These are phyloP conservation scores for Triplophysa yarkandensis DNA, from an alignment of 2,797 vertebrate species.

Conservation along the genomic window DNA sequence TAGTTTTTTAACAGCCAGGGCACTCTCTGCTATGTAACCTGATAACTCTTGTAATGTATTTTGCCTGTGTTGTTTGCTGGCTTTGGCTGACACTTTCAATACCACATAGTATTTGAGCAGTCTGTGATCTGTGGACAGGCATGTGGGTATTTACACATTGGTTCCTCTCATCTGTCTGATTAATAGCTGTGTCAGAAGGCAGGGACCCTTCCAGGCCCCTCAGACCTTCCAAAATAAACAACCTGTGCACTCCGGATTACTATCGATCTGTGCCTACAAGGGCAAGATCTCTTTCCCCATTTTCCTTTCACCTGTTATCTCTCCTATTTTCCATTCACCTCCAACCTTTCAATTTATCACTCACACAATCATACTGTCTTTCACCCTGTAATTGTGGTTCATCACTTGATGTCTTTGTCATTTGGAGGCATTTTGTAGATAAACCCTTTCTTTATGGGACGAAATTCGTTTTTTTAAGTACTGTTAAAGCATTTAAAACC, in stretches of 20 bases:
- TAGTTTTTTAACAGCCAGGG: no score
- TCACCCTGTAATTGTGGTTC: slow-evolving; percentile 26
- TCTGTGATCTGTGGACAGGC: slow-evolving; percentile 12
- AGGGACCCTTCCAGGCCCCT: slow-evolving; percentile 67
- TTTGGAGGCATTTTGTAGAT: background rate
- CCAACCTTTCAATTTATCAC: slow-evolving; percentile 33
- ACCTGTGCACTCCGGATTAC: slow-evolving; percentile 68
- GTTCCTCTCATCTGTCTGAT: slow-evolving; percentile 23
- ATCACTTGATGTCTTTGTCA: slow-evolving; percentile 28
- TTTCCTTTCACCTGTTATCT: slow-evolving; percentile 31
- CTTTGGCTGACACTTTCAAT: slow-evolving; percentile 7
- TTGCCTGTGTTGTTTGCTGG: background rate
- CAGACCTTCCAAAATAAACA: slow-evolving; percentile 73
- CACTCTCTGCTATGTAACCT: slow-evolving; percentile 12
- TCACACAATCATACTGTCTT: slow-evolving; percentile 29
- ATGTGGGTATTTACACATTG: slow-evolving; percentile 10
- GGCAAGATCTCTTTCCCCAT: slow-evolving; percentile 3
- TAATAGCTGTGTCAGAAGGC: slow-evolving; percentile 53
- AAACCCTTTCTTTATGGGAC: slow-evolving; percentile 3
- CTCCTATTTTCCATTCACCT: slow-evolving; percentile 10
- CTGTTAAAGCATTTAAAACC: slow-evolving; percentile 32
- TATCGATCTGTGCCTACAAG: slow-evolving; percentile 67
- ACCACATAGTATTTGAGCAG: slow-evolving; percentile 45
- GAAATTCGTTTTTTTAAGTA: background rate
- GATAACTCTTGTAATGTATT: background rate